These are phyloP conservation scores for Oncorhynchus mykiss DNA, from an alignment of 2,113 vertebrate species.

Conservation along the genomic window DNA sequence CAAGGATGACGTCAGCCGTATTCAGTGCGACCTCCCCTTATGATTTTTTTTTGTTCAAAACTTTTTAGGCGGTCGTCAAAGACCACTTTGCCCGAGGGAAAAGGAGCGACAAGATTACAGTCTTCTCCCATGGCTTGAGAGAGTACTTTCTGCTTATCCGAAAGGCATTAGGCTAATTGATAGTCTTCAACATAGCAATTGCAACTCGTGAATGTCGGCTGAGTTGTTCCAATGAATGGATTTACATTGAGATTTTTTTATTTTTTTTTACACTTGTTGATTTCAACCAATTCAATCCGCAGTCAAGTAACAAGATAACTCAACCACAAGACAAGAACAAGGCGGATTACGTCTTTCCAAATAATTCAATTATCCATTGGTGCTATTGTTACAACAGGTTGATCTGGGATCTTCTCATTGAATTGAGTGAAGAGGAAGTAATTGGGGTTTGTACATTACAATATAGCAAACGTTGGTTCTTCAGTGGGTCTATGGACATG, in stretches of 20 bases:
- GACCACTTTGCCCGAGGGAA: constrained; percentile 73
- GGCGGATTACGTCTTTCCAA: constrained; percentile 43
- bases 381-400: constrained; percentile 23
- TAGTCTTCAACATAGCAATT: constrained; percentile 75
- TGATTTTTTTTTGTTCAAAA: constrained; percentile 68
- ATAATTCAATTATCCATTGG: constrained; percentile 25
- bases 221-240: constrained; percentile 18
- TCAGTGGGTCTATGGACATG: not conserved
- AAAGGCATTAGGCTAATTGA: constrained; percentile 78
- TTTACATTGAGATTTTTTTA: not conserved
- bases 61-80: constrained; percentile 69
- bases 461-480: not conserved
- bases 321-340: constrained; percentile 44
- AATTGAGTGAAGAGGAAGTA: constrained; percentile 21
- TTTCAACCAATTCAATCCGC: not conserved
- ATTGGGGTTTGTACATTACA: constrained; percentile 24
- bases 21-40: constrained; percentile 59
- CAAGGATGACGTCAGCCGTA: constrained; percentile 75
- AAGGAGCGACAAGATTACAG: constrained; percentile 81
- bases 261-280: constrained; percentile 6
- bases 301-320: constrained; percentile 9
- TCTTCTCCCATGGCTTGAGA: constrained; percentile 70
- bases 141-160: constrained; percentile 83
- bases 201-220: constrained; percentile 12
- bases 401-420: constrained; percentile 28